Evolutionary conservation across 2,113 vertebrate genomes (phyloP).

Genomic region (Paramisgurnus dabryanus): DNA sequence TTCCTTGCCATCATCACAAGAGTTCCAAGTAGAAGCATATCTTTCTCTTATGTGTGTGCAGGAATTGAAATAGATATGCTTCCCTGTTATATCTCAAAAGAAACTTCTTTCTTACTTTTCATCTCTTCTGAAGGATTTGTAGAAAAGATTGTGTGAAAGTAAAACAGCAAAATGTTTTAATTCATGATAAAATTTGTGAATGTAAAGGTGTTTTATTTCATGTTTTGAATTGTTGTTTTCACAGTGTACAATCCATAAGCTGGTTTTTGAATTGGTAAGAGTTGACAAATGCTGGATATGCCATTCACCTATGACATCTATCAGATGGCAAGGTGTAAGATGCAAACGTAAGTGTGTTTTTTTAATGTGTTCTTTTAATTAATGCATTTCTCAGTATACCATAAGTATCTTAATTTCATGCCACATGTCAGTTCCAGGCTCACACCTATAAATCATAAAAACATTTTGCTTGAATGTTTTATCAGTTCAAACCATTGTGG

Average conservation of each 20-base stretch:
- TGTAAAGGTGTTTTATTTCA: conserved; percentile 1
- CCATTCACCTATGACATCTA: conserved; percentile 13
- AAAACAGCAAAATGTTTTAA: neutral
- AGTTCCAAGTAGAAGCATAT: conserved; percentile 13
- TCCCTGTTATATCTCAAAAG: conserved; percentile 4
- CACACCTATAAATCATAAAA: conserved; percentile 1
- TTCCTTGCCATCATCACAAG: neutral
- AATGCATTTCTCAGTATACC: neutral
- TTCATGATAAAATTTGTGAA: neutral
- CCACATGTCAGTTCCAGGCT: neutral
- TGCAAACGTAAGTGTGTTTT: conserved; percentile 4
- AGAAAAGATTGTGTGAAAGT: conserved; percentile 2
- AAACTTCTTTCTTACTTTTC: neutral
- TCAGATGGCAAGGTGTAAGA: conserved; percentile 5
- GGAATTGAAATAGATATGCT: conserved; percentile 3
- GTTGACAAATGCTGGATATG: conserved; percentile 9
- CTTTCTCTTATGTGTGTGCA: neutral
- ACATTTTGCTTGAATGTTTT: neutral
- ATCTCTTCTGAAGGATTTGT: neutral
- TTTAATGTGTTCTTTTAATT: neutral
- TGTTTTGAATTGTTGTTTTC: neutral
- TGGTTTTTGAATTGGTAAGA: neutral
- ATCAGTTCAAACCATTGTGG: neutral
- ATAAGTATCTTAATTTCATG: conserved; percentile 7
- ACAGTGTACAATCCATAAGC: conserved; percentile 1